Evolutionary conservation across 2,888 invertebrate genomes (phyloP).

Genomic region (Pedicia rivosa): DNA sequence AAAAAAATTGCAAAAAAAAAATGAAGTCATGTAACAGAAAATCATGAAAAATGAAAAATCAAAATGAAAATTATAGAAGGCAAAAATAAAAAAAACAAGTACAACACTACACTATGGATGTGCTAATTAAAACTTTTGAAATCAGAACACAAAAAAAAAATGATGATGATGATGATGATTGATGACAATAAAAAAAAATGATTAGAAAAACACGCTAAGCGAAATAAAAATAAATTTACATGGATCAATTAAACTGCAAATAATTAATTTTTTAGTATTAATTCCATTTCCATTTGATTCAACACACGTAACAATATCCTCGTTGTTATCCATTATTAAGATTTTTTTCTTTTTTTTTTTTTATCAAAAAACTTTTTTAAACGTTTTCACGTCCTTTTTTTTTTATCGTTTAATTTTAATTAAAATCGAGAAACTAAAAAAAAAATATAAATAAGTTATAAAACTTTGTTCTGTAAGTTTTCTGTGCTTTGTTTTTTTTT

Average conservation of each 20-base stretch:
- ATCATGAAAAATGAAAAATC: neutral
- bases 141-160: slow-evolving; percentile 2
- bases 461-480: too few species aligned
- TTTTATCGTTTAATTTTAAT: too few species aligned
- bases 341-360: neutral
- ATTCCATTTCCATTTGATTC: slow-evolving; percentile 26
- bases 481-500: too few species aligned
- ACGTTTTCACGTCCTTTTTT: too few species aligned
- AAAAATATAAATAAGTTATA: neutral
- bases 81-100: too few species aligned
- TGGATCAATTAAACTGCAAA: slow-evolving; percentile 29
- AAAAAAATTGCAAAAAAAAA: slow-evolving; percentile 4
- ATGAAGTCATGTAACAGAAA: neutral
- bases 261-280: slow-evolving; percentile 24
- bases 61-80: too few species aligned
- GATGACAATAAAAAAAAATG: too few species aligned
- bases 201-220: too few species aligned
- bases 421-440: slow-evolving; percentile 2
- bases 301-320: slow-evolving; percentile 18
- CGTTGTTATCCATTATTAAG: slow-evolving; percentile 5
- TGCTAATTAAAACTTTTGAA: neutral
- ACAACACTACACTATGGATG: too few species aligned
- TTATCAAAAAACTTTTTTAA: too few species aligned
- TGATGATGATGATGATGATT: too few species aligned
- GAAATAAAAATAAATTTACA: slow-evolving; percentile 19